Conservation (phyloP, 2,888 invertebrate species). For the Caradrina clavipalpis region DNA sequence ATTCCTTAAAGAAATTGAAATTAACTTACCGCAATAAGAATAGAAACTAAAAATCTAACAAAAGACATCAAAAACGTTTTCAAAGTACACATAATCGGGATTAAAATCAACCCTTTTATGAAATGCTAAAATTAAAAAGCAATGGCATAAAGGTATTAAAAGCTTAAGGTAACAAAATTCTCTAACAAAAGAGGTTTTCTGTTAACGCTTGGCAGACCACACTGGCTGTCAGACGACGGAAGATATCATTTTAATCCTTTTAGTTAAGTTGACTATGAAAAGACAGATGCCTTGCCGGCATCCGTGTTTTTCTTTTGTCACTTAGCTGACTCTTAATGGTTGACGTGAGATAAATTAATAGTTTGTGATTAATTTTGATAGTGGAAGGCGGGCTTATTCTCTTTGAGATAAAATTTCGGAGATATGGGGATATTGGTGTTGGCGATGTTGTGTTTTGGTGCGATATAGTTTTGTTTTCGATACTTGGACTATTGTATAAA, state of each 20-base stretch:
- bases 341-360: constrained; percentile 76
- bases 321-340: constrained; percentile 76
- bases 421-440: constrained; percentile 3
- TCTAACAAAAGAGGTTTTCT: constrained; percentile 85
- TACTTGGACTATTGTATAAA: too few relatives aligned
- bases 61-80: constrained; percentile 78
- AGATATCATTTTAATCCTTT: constrained; percentile 91
- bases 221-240: constrained; percentile 89
- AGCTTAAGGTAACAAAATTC: constrained; percentile 89
- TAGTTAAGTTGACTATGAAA: constrained; percentile 91
- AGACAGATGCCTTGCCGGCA: constrained; percentile 86
- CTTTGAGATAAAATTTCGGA: constrained; percentile 27
- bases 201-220: constrained; percentile 89
- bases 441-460: constrained; percentile 5
- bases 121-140: constrained; percentile 89
- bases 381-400: constrained; percentile 22
- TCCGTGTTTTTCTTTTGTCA: constrained; percentile 86
- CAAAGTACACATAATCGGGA: constrained; percentile 83
- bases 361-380: constrained; percentile 69
- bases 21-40: constrained; percentile 77
- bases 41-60: constrained; percentile 76
- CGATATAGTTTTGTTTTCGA: not conserved
- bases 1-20: constrained; percentile 70
- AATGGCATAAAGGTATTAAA: constrained; percentile 90
- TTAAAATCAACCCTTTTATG: constrained; percentile 88